phyloP scores from a whole-genome alignment of 2,797 vertebrate species.

The Loriculus beryllinus region DNA sequence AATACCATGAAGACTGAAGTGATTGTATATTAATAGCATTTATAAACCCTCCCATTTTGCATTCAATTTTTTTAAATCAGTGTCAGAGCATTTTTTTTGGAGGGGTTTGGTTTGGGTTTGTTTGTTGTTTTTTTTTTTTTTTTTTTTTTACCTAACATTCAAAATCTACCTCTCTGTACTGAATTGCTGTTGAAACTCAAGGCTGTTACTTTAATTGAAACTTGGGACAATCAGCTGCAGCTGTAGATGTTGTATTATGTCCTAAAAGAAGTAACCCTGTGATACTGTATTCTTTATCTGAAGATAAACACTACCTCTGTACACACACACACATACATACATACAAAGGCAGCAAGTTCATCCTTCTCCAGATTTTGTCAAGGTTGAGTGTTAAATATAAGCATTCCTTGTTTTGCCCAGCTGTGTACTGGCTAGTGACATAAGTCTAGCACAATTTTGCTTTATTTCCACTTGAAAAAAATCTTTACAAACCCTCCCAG shows the following conservation, averaged over 20 bases:
- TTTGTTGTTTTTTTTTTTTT: neutral
- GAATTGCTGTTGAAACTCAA: neutral
- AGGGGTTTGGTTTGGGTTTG: neutral
- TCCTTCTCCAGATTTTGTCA: neutral
- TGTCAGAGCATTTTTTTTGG: neutral
- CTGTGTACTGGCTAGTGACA: rapidly evolving
- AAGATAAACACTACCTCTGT: neutral
- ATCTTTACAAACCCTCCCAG: neutral
- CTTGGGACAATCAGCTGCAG: neutral
- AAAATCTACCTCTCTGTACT: neutral
- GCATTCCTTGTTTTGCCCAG: neutral
- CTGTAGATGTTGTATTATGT: neutral
- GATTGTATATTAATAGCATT: neutral
- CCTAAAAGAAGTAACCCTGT: neutral
- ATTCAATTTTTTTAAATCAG: neutral
- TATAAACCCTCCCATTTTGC: neutral
- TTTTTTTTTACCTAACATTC: neutral
- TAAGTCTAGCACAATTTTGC: too few relatives aligned
- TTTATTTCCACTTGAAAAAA: neutral
- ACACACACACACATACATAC: neutral
- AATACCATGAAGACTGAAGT: neutral
- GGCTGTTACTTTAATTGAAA: neutral
- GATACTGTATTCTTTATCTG: neutral
- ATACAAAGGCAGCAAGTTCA: neutral
- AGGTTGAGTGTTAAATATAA: neutral